These are phyloP conservation scores for Toxotes jaculatrix DNA, from an alignment of 2,113 vertebrate species.

Conservation along the genomic window DNA sequence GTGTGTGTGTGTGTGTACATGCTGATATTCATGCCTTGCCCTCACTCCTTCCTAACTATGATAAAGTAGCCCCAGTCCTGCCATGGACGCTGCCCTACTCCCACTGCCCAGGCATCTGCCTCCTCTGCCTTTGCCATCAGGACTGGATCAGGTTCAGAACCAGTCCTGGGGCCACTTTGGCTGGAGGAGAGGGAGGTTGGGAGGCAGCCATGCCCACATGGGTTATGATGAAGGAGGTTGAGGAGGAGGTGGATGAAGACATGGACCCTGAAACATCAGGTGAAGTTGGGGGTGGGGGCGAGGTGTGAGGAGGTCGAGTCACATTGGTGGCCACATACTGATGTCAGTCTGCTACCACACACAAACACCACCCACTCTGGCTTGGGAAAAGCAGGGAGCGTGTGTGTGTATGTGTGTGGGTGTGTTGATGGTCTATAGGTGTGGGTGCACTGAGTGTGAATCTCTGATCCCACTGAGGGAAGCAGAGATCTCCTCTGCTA, in stretches of 20 bases:
- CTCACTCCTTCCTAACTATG: slow-evolving; percentile 66
- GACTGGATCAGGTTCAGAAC: slow-evolving; percentile 68
- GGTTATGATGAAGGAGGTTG: slow-evolving; percentile 55
- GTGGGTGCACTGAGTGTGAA: slow-evolving; percentile 57
- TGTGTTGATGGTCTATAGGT: neutral
- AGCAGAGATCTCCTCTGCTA: slow-evolving; percentile 62
- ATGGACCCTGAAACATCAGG: slow-evolving; percentile 74
- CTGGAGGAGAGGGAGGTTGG: slow-evolving; percentile 58
- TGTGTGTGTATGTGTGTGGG: slow-evolving; percentile 1
- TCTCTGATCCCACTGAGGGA: slow-evolving; percentile 63
- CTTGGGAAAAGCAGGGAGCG: slow-evolving; percentile 55
- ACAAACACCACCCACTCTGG: slow-evolving; percentile 26
- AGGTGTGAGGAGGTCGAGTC: slow-evolving; percentile 6
- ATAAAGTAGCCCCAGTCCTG: slow-evolving; percentile 55
- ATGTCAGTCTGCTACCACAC: slow-evolving; percentile 72
- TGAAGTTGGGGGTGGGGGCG: slow-evolving; percentile 31
- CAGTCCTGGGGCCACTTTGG: slow-evolving; percentile 56
- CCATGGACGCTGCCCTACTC: slow-evolving; percentile 64
- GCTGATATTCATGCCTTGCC: slow-evolving; percentile 61
- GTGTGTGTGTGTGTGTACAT: slow-evolving; percentile 15
- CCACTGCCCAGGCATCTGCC: slow-evolving; percentile 77
- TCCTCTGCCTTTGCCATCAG: slow-evolving; percentile 69
- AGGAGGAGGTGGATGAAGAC: slow-evolving; percentile 36
- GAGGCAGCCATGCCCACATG: slow-evolving; percentile 64
- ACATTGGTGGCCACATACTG: slow-evolving; percentile 64